These are phyloP conservation scores for Mormyrus iriodes DNA, from an alignment of 2,113 vertebrate genomes.

Conservation along the genomic window DNA sequence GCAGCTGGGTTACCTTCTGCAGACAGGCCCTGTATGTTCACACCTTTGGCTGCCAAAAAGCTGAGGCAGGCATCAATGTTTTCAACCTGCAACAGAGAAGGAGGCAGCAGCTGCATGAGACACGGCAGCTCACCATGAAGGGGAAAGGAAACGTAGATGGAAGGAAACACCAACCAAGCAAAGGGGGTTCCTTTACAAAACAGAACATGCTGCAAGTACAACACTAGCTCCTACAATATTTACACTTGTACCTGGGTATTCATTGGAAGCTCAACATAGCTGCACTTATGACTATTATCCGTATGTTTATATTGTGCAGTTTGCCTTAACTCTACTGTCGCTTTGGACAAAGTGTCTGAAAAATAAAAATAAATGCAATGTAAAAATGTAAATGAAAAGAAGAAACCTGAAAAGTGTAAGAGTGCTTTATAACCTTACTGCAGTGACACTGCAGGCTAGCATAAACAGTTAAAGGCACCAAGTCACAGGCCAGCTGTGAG, in stretches of 20 bases:
- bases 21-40: conserved; percentile 97
- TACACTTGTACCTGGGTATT: not conserved
- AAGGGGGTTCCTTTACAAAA: not conserved
- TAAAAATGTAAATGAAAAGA: too few relatives aligned
- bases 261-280: not conserved
- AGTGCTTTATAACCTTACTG: not conserved
- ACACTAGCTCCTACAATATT: not conserved
- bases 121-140: not conserved
- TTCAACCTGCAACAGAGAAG: conserved; percentile 73
- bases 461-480: not conserved
- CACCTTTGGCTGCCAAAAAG: conserved; percentile 96
- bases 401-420: not conserved
- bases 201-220: too few relatives aligned
- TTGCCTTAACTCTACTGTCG: too few relatives aligned
- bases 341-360: too few relatives aligned
- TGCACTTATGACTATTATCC: not conserved
- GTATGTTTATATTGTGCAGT: too few relatives aligned
- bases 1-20: conserved; percentile 79
- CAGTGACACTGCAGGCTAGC: not conserved
- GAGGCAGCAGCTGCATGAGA: not conserved
- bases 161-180: not conserved
- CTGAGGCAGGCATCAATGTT: conserved; percentile 95
- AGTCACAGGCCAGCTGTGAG: not conserved
- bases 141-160: not conserved
- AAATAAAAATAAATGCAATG: too few relatives aligned